These are phyloP conservation scores for Spheniscus humboldti DNA, from an alignment of 2,797 vertebrate genomes.

Conservation along the genomic window DNA sequence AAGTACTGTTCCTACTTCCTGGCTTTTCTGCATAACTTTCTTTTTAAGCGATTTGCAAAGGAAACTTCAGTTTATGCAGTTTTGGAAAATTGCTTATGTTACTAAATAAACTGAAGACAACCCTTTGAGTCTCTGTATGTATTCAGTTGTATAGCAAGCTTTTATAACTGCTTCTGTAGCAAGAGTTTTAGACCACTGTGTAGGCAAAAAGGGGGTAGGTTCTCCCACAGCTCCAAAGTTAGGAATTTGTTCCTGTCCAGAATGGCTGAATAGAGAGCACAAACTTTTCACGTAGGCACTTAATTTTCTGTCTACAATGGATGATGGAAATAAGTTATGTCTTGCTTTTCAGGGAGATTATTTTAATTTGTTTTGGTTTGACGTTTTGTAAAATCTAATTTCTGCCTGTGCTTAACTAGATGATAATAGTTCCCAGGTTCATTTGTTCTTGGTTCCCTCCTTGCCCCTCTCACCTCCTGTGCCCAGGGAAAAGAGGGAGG, in stretches of 20 bases:
- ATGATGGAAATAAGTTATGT: background rate
- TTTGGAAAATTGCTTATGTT: slow-evolving; percentile 13
- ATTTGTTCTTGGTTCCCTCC: background rate
- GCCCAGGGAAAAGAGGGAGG: background rate
- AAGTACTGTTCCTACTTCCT: slow-evolving; percentile 28
- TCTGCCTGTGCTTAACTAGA: background rate
- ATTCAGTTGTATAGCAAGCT: background rate
- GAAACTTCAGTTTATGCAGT: slow-evolving; percentile 18
- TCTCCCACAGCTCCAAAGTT: background rate
- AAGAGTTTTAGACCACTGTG: background rate
- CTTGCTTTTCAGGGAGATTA: background rate
- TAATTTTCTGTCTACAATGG: accelerated
- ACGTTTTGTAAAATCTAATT: background rate
- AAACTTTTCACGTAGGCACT: background rate
- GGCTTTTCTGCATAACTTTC: background rate
- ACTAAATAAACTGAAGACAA: background rate
- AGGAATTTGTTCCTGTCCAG: background rate
- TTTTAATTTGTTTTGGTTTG: background rate
- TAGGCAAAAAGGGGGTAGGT: background rate
- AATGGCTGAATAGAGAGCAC: background rate
- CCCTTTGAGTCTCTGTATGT: background rate
- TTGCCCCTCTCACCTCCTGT: background rate
- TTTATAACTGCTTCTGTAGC: background rate
- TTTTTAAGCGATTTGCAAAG: slow-evolving; percentile 25
- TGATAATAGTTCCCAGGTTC: background rate